Evolutionary conservation across 2,888 invertebrate species (phyloP).

Genomic region (Orthosia gothica): DNA sequence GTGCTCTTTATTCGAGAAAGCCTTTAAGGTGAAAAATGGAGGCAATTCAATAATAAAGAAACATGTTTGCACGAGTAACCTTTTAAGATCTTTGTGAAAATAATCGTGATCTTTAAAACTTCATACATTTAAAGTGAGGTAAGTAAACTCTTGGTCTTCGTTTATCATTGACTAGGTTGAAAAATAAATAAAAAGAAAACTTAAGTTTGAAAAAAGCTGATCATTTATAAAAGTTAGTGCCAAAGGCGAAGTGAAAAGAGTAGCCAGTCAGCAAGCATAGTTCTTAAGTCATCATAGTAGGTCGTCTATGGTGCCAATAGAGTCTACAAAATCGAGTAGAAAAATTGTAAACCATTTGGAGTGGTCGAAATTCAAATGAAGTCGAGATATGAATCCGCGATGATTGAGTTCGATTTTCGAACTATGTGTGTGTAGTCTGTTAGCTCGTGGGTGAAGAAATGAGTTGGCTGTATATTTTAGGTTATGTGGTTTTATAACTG

Average conservation of each 20-base stretch:
- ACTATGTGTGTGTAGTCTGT: too few species aligned
- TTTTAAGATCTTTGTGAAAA: constrained; percentile 24
- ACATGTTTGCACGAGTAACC: constrained; percentile 25
- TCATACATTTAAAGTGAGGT: constrained; percentile 15
- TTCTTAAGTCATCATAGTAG: too few species aligned
- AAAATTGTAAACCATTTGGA: too few species aligned
- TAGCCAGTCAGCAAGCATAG: background rate
- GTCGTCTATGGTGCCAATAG: background rate
- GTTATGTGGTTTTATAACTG: too few species aligned
- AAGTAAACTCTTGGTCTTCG: constrained; percentile 4
- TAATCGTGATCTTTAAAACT: constrained; percentile 9
- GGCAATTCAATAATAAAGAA: constrained; percentile 54
- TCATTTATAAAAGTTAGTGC: constrained; percentile 4
- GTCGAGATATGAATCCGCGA: too few species aligned
- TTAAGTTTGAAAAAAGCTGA: background rate
- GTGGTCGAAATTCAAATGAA: too few species aligned
- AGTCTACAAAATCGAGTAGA: too few species aligned
- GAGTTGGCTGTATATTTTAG: too few species aligned
- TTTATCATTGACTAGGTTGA: constrained; percentile 17
- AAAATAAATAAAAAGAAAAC: background rate
- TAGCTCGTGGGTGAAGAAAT: too few species aligned
- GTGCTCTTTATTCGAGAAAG: constrained; percentile 48
- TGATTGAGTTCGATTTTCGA: too few species aligned
- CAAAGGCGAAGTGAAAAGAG: constrained; percentile 3
- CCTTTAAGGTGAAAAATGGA: constrained; percentile 42